phyloP scores from a whole-genome alignment of 1,140 invertebrate genomes.

The Eurosta solidaginis region DNA sequence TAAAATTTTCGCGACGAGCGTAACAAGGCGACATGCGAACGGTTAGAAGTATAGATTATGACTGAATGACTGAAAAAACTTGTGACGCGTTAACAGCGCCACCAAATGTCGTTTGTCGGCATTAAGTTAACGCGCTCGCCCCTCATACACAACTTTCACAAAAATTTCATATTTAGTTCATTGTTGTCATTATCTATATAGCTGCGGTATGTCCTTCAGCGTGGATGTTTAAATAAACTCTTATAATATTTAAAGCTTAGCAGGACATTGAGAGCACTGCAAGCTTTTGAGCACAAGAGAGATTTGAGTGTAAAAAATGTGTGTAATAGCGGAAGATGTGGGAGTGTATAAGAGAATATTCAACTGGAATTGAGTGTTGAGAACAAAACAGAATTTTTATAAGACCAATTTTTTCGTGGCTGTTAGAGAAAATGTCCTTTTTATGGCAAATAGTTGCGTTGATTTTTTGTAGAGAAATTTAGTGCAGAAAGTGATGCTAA shows the following conservation, averaged over 20 bases:
- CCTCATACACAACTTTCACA: not conserved
- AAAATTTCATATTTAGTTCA: not conserved
- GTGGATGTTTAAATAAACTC: too few relatives aligned
- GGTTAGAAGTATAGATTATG: slow-evolving; percentile 48
- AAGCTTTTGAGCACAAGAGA: too few relatives aligned
- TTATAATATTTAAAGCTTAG: not conserved
- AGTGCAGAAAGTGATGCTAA: too few relatives aligned
- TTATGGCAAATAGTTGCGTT: too few relatives aligned
- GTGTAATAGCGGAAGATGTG: not conserved
- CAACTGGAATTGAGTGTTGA: not conserved
- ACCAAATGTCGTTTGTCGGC: slow-evolving; percentile 37
- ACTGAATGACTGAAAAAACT: slow-evolving; percentile 56
- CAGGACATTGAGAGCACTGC: not conserved
- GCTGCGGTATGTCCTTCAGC: not conserved
- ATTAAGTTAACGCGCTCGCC: too few relatives aligned
- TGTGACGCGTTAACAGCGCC: slow-evolving; percentile 36
- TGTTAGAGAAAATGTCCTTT: too few relatives aligned
- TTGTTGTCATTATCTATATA: not conserved
- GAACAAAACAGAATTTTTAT: too few relatives aligned
- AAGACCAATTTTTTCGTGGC: too few relatives aligned
- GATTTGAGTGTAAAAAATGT: not conserved
- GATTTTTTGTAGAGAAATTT: too few relatives aligned
- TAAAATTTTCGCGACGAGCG: slow-evolving; percentile 36
- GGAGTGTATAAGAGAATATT: not conserved
- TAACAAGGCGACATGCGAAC: slow-evolving; percentile 50